Conservation (phyloP, 1,140 invertebrate genomes). For the Zaprionus camerounensis region DNA sequence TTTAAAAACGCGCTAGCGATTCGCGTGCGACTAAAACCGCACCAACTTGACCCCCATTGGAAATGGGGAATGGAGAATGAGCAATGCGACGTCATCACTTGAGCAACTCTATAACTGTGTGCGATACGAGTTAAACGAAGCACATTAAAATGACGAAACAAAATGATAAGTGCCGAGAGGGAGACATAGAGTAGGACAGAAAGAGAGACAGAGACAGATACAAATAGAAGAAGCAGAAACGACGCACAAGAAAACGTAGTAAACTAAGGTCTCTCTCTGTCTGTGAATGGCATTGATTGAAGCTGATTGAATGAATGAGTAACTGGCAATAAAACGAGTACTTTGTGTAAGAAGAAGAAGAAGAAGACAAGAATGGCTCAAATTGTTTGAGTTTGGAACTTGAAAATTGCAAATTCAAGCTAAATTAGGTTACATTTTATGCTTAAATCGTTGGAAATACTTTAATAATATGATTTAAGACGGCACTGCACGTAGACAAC, state of each 20-base stretch:
- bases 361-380: not conserved
- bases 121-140: slow-evolving; percentile 51
- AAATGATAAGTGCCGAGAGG: slow-evolving; percentile 40
- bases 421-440: not conserved
- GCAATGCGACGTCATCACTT: slow-evolving; percentile 13
- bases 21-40: slow-evolving; percentile 42
- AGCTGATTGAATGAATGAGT: slow-evolving; percentile 53
- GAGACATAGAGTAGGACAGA: not conserved
- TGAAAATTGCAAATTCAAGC: not conserved
- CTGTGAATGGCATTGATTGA: slow-evolving; percentile 49
- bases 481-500: not conserved
- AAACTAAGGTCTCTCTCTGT: slow-evolving; percentile 20
- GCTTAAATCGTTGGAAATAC: not conserved
- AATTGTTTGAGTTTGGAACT: not conserved
- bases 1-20: slow-evolving; percentile 36
- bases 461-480: not conserved
- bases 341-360: not conserved
- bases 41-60: slow-evolving; percentile 30
- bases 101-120: slow-evolving; percentile 18
- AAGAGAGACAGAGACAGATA: too few relatives aligned
- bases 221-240: too few relatives aligned
- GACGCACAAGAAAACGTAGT: slow-evolving; percentile 3
- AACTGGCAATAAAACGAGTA: slow-evolving; percentile 20
- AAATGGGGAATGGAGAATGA: not conserved
- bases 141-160: slow-evolving; percentile 60